phyloP scores from a whole-genome alignment of 2,888 invertebrate genomes.

The Drosophila setosimentum region DNA sequence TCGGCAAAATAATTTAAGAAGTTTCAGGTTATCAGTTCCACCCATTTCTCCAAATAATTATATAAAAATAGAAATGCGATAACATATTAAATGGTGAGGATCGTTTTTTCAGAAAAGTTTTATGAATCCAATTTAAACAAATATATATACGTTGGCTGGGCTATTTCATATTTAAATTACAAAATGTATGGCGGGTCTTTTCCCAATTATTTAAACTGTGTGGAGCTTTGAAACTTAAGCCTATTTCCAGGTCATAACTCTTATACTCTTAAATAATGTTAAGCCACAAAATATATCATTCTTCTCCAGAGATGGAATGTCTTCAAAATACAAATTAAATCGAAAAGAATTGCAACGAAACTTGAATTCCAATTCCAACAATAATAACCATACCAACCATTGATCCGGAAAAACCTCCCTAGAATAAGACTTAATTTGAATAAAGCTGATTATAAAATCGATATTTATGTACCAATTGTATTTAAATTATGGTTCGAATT shows the following conservation, averaged over 20 bases:
- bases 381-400: constrained; percentile 36
- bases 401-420: constrained; percentile 51
- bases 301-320: not conserved
- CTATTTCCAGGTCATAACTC: not conserved
- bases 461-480: constrained; percentile 51
- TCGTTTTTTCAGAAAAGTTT: not conserved
- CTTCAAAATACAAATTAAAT: constrained; percentile 25
- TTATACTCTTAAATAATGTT: constrained; percentile 9
- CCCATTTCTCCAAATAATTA: not conserved
- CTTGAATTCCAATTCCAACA: constrained; percentile 35
- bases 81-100: not conserved
- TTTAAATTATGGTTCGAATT: constrained; percentile 68
- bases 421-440: constrained; percentile 46
- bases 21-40: not conserved
- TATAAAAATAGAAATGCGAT: not conserved
- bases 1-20: not conserved
- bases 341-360: constrained; percentile 65
- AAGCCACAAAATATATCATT: constrained; percentile 13
- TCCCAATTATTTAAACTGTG: not conserved
- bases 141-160: not conserved
- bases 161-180: not conserved
- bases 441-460: constrained; percentile 41
- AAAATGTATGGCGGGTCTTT: not conserved
- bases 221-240: not conserved
- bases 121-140: not conserved